Base-by-base conservation (phyloP, 2,113 vertebrate species). In the Urocynchramus pylzowi region DNA sequence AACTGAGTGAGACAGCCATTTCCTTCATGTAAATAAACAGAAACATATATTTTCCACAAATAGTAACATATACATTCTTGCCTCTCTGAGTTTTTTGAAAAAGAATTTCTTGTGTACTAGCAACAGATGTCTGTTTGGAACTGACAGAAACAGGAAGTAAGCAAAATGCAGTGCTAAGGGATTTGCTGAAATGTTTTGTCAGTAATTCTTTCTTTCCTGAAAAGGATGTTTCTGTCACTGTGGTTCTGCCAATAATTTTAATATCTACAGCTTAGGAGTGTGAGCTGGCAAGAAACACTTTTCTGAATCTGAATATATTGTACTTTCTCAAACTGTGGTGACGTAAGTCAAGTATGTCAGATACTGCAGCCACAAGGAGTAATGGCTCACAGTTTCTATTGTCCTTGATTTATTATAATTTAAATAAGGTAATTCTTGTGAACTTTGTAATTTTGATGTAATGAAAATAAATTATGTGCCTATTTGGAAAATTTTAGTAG, bases 131-230 rank as follows among this genome's bases (percentile, higher is more conserved):
- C 56, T 87, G 37, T 86, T 60, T 80, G 86, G 69, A 92, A 49
- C n/a, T 52, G 39, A 41, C 24, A 49, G 86, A 78, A 57, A 33
- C 56, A 75, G 41, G 68, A 56, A 92, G 47, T 78, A 84, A 71
- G 64, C 52, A 84, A 92, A 92, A 59, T 77, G 33, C 33, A 59
- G 1, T 64, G 77, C 35, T 67, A 71, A 93, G 39, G 35, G 60
- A 81, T 95, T 94, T 90, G 53, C 12, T 90, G 74, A 84, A 90
- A 88, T 84, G 83, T 63, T 77, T 83, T 90, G 76, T 67, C 73
- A 89, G 83, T 92, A 76, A 47, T 74, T 73, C 21, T 39, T 84
- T 79, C n/a, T 81, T 93, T 57, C 50, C 49, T 49, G 64, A 63
- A 86, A 84, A 78, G 47, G 54, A 39, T 81, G 27, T 70, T 92